Conservation (phyloP, 92 coral and sea anemone species). For the Umimayanthus kanabou region DNA sequence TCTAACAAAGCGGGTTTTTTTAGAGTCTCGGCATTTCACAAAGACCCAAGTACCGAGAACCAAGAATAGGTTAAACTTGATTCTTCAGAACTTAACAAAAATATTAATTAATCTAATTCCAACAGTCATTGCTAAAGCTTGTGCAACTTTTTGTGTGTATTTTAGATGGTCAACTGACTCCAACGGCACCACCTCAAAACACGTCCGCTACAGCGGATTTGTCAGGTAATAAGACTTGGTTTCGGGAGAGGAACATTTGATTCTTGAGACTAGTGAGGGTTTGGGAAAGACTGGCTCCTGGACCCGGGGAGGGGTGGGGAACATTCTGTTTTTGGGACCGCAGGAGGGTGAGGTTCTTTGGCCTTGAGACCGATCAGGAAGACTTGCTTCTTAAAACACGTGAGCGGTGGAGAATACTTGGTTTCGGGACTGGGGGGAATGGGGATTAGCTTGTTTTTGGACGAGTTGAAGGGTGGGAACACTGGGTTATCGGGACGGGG, state of each 20-base stretch:
- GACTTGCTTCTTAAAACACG: too few relatives aligned
- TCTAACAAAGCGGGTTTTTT: too few relatives aligned
- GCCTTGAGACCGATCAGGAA: too few relatives aligned
- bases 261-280: neutral
- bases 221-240: neutral
- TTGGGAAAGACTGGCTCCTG: neutral
- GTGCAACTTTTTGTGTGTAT: neutral
- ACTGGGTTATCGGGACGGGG: neutral
- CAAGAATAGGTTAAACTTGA: neutral
- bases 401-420: too few relatives aligned
- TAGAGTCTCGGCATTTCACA: neutral
- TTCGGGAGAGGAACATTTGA: neutral
- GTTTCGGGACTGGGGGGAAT: neutral
- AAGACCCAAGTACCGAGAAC: too few relatives aligned
- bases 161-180: conserved; percentile 9
- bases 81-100: neutral
- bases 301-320: neutral
- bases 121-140: too few relatives aligned
- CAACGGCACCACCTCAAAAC: neutral
- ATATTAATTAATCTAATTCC: too few relatives aligned
- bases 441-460: neutral
- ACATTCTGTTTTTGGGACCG: neutral
- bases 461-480: neutral
- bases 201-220: neutral
- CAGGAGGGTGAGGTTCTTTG: neutral